Evolutionary conservation across 1,140 invertebrate species (phyloP).

Genomic region (Drosophila nannoptera): DNA sequence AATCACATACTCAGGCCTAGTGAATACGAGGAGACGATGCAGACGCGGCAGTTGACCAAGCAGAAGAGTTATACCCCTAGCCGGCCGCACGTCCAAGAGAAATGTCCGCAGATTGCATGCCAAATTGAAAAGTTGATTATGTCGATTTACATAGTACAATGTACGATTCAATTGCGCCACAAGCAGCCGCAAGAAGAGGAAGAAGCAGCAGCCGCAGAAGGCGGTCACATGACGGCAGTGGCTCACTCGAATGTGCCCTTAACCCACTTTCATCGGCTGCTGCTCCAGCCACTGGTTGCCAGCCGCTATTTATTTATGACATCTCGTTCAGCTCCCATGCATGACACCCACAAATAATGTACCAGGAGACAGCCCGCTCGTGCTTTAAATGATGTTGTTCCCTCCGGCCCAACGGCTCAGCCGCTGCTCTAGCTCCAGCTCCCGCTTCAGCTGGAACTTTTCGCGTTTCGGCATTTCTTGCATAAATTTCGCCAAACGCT

Average conservation of each 20-base stretch:
- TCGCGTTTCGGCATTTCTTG: constrained; percentile 38
- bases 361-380: constrained; percentile 49
- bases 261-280: constrained; percentile 45
- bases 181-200: no score
- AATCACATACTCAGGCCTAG: constrained; percentile 54
- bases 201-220: neutral
- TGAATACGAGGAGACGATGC: neutral
- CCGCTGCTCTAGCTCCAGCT: neutral
- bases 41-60: neutral
- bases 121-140: constrained; percentile 70
- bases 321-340: constrained; percentile 39
- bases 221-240: constrained; percentile 6
- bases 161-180: constrained; percentile 62
- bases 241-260: constrained; percentile 52
- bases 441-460: constrained; percentile 3
- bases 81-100: constrained; percentile 46
- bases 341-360: constrained; percentile 65
- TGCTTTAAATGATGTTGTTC: constrained; percentile 72
- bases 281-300: constrained; percentile 8
- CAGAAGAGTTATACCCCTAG: constrained; percentile 50
- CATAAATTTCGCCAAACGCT: constrained; percentile 63
- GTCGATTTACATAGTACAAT: constrained; percentile 67
- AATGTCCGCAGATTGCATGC: constrained; percentile 59
- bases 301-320: constrained; percentile 59
- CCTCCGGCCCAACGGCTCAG: constrained; percentile 30